These are phyloP conservation scores for Pammene aurita DNA, from an alignment of 2,888 invertebrate species.

Conservation along the genomic window DNA sequence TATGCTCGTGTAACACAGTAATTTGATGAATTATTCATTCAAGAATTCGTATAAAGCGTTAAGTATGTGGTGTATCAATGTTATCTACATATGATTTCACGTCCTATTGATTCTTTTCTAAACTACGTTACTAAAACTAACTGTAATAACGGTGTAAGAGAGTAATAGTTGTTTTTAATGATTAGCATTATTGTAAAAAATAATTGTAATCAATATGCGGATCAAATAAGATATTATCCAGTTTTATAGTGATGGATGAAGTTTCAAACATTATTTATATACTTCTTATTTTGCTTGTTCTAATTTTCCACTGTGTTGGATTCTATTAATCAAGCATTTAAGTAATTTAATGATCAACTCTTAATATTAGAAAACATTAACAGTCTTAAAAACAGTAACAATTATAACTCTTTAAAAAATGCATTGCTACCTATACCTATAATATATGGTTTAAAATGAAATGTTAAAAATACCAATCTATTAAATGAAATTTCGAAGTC, in stretches of 20 bases:
- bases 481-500: no score
- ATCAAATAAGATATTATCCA: no score
- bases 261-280: no score
- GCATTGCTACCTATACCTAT: no score
- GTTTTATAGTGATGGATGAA: no score
- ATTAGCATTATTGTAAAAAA: no score
- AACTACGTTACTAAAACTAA: neutral
- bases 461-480: no score
- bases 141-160: conserved; percentile 1
- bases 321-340: neutral
- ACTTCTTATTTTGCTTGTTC: no score
- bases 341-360: neutral
- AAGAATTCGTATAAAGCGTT: conserved; percentile 11
- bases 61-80: conserved; percentile 2
- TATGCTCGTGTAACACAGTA: conserved; percentile 6
- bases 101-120: neutral
- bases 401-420: no score
- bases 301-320: neutral
- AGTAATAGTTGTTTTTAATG: neutral
- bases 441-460: neutral
- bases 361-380: neutral
- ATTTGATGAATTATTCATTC: conserved; percentile 26
- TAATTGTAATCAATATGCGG: no score
- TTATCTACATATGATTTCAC: neutral
- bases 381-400: neutral